These are phyloP conservation scores for Neosilurus mollespiculum DNA, from an alignment of 2,797 vertebrate genomes.

Conservation along the genomic window DNA sequence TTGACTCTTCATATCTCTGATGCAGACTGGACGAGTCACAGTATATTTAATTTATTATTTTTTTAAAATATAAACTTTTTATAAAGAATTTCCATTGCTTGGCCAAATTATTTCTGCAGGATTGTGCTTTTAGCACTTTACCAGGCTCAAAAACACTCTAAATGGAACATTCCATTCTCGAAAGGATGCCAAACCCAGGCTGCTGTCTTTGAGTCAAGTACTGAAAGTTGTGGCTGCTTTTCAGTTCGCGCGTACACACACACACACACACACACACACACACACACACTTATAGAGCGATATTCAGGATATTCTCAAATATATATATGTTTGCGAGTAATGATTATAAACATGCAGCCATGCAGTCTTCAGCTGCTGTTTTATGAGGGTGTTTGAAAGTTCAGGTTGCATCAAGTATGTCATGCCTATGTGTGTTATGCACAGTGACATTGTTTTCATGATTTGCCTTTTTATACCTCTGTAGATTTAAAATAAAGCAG, in stretches of 20 bases:
- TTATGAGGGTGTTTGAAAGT: background rate
- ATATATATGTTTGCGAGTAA: background rate
- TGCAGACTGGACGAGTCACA: background rate
- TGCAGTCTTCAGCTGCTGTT: background rate
- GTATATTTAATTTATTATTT: background rate
- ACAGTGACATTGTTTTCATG: no score
- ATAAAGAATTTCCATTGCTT: background rate
- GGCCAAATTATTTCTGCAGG: background rate
- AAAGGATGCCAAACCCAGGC: constrained; percentile 5
- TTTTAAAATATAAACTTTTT: background rate
- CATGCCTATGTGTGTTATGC: no score
- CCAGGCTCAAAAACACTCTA: background rate
- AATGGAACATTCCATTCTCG: constrained; percentile 24
- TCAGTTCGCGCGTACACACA: background rate
- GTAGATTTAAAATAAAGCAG: no score
- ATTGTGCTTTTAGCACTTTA: background rate
- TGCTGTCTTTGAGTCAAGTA: constrained; percentile 23
- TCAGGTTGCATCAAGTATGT: background rate
- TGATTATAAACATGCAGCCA: background rate
- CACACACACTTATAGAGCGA: background rate
- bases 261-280: no score
- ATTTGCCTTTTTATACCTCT: no score
- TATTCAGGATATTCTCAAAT: background rate
- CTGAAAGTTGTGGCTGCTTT: constrained; percentile 17
- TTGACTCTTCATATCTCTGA: background rate